A percentile compares a stretch with the other conserved stretches of the same genome.
phyloP scores from a whole-genome alignment of 92 coral and sea anemone species.

The Palythoa heliodiscus region DNA sequence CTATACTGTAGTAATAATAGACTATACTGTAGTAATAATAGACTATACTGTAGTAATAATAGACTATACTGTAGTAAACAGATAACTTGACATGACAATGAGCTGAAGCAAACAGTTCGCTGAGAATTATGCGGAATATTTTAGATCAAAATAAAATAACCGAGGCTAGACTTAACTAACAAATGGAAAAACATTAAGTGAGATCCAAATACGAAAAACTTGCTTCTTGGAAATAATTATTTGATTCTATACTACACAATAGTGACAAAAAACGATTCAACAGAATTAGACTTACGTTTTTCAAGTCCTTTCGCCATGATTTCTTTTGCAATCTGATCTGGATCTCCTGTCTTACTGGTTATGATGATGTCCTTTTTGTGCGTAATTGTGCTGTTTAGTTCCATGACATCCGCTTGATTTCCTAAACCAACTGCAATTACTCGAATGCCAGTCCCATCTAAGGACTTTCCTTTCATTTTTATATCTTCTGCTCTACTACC shows the following conservation, averaged over 20 bases:
- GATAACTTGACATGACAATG: too few species aligned
- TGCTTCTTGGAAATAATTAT: neutral
- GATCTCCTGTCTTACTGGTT: conserved; percentile 60
- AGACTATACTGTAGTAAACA: too few species aligned
- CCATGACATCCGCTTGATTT: conserved; percentile 61
- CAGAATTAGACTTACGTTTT: neutral
- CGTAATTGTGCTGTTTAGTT: conserved; percentile 65
- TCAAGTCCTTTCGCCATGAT: conserved; percentile 60
- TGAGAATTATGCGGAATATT: neutral
- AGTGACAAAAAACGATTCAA: neutral
- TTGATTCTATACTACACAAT: neutral
- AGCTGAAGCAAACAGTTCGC: too few species aligned
- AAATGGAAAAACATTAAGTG: neutral
- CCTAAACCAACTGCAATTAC: conserved; percentile 88
- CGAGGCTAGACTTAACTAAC: neutral
- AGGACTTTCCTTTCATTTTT: conserved; percentile 53
- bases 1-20: too few species aligned
- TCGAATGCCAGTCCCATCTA: conserved; percentile 71
- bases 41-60: too few species aligned
- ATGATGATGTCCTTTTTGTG: conserved; percentile 63
- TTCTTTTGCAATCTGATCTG: conserved; percentile 66
- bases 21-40: too few species aligned
- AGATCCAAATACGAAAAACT: neutral
- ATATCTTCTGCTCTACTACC: conserved; percentile 59
- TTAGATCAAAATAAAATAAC: neutral